Conservation (phyloP, 37 sponge, comb jelly and placozoan species). For the Cladorhizidae sp. region DNA sequence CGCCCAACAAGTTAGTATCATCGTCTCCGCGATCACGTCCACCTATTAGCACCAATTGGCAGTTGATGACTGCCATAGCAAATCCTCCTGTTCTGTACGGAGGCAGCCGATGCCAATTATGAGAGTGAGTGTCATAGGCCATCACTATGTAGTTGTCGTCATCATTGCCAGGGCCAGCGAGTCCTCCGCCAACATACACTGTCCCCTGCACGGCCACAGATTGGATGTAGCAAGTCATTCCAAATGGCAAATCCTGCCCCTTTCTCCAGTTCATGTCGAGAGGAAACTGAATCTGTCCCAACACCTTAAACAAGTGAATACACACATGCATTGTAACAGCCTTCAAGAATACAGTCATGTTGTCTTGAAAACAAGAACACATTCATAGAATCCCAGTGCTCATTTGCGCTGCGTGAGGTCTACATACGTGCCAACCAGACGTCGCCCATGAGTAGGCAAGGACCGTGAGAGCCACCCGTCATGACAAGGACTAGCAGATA, state of each 20-base stretch:
- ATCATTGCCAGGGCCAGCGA: neutral
- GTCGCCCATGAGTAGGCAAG: too few species aligned
- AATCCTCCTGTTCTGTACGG: neutral
- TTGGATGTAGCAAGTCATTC: neutral
- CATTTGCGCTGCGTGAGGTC: too few species aligned
- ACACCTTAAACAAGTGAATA: too few species aligned
- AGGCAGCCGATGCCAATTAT: neutral
- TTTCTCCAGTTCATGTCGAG: neutral
- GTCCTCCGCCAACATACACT: slow-evolving; percentile 12
- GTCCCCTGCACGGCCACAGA: slow-evolving; percentile 3
- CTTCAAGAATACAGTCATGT: too few species aligned
- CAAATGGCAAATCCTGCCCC: neutral
- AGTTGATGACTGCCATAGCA: slow-evolving; percentile 16
- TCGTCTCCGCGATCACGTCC: neutral
- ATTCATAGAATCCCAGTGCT: too few species aligned
- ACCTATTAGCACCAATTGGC: slow-evolving; percentile 5
- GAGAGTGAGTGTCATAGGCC: neutral
- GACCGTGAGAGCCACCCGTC: too few species aligned
- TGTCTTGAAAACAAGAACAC: too few species aligned
- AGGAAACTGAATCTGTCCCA: too few species aligned
- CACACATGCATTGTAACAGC: too few species aligned
- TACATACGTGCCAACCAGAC: too few species aligned
- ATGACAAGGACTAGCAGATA: too few species aligned
- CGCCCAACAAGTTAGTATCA: neutral
- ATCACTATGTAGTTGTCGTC: neutral